phyloP scores from a whole-genome alignment of 2,888 invertebrate species.

The Clitarchus hookeri region DNA sequence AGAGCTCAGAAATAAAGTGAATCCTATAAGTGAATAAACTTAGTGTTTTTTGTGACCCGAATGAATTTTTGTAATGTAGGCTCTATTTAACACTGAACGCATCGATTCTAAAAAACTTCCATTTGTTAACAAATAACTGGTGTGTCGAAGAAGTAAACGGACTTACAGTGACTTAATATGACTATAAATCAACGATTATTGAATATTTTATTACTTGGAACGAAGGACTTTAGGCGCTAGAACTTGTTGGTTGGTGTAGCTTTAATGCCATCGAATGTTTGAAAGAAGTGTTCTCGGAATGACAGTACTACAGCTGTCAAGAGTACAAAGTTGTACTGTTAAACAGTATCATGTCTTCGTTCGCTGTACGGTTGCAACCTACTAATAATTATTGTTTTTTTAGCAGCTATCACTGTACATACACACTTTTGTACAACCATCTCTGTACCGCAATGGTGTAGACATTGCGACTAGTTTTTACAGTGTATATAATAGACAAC shows the following conservation, averaged over 20 bases:
- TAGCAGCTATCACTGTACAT: background rate
- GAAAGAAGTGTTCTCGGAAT: background rate
- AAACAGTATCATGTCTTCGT: background rate
- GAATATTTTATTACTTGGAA: background rate
- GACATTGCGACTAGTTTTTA: background rate
- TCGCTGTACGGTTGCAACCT: background rate
- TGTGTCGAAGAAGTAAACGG: background rate
- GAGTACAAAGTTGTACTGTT: background rate
- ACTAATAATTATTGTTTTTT: background rate
- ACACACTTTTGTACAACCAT: background rate
- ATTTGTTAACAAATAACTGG: too few species aligned
- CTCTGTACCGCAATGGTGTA: background rate
- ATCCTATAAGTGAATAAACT: too few species aligned
- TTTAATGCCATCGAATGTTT: background rate
- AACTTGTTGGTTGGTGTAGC: background rate
- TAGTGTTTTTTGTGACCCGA: too few species aligned
- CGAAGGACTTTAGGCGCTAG: background rate
- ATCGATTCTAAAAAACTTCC: too few species aligned
- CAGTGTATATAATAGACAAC: background rate
- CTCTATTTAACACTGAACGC: too few species aligned
- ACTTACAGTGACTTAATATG: background rate
- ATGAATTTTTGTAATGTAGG: too few species aligned
- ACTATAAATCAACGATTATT: background rate
- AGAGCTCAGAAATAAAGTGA: too few species aligned
- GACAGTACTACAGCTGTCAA: background rate